Conservation (phyloP, 2,113 vertebrate species). For the Falcunculus frontatus region DNA sequence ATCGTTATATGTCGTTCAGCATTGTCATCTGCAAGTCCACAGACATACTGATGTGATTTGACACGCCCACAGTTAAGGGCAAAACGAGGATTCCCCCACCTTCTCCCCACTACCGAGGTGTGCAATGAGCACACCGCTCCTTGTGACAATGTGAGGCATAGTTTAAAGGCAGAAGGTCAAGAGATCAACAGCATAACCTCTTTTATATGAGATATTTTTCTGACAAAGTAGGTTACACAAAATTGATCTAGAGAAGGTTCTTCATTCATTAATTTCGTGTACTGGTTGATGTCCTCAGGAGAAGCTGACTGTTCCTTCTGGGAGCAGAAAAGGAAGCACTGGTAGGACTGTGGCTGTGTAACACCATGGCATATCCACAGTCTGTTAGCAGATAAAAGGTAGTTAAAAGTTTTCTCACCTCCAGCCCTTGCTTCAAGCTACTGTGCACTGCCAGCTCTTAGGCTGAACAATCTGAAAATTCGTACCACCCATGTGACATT, state of each 20-base stretch:
- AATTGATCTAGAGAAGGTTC: not conserved
- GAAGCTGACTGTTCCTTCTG: not conserved
- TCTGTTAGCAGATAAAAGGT: not conserved
- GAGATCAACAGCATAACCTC: not conserved
- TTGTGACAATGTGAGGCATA: not conserved
- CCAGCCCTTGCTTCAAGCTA: not conserved
- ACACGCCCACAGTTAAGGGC: not conserved
- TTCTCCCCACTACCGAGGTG: not conserved
- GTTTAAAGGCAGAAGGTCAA: not conserved
- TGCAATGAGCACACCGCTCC: not conserved
- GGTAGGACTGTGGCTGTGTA: not conserved
- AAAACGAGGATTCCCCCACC: not conserved
- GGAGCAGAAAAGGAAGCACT: not conserved
- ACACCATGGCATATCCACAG: not conserved
- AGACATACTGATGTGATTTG: not conserved
- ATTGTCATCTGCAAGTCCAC: not conserved
- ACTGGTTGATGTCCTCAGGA: not conserved
- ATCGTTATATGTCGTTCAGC: not conserved
- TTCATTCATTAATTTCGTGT: not conserved
- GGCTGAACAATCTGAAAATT: not conserved
- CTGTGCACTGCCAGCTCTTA: not conserved
- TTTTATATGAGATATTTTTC: not conserved
- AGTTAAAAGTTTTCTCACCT: not conserved
- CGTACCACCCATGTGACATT: not conserved
- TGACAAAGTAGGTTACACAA: not conserved